Base-by-base conservation (phyloP, 1,140 invertebrate genomes). In the Araneus ventricosus region DNA sequence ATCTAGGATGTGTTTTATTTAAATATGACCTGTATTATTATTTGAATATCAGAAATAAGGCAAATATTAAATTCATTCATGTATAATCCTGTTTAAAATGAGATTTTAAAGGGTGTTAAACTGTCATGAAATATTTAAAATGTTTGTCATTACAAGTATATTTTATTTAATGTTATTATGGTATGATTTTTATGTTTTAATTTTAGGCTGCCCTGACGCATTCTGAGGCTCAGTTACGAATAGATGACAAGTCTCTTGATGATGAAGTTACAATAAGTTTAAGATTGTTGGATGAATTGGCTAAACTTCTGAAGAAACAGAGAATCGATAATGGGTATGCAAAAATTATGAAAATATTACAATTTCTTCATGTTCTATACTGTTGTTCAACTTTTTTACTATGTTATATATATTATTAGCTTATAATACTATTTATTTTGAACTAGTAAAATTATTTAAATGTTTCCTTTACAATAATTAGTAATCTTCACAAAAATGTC, bases 201-300 rank as follows among this genome's bases (percentile, higher is more conserved):
- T 27, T 75, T 20, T 96, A 97, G 95, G 97, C 97, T 82, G 98
- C 99, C 2, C 97, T 99, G 96, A 99, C 98, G 2, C 99, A 99
- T 95, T 98, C 98, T 94, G 97, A 99, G 96, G 99, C 99, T 1
- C 99, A 99, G 95, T 96, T 98, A 79, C 97, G 97, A 93, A 99
- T 99, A 90, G 99, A 99, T 95, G 98, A 99, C 94, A 94, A 95
- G 4, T 96, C 95, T 0, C 97, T 97, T 91, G 96, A 97, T 22
- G 97, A 98, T 95, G 96, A 96, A 7, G 95, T 99, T 2, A 97
- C 98, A 0, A 94, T 96, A 52, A 98, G 94, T 89, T 95, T 99
- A 27, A 96, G 99, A 93, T 95, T 96, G 67, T 96, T 99, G 0
- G 99, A 99, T 96, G 96, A 95, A 30, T 96, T 99, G 63, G 98